Conservation (phyloP, 2,888 invertebrate genomes). For the Euplagia quadripunctaria region DNA sequence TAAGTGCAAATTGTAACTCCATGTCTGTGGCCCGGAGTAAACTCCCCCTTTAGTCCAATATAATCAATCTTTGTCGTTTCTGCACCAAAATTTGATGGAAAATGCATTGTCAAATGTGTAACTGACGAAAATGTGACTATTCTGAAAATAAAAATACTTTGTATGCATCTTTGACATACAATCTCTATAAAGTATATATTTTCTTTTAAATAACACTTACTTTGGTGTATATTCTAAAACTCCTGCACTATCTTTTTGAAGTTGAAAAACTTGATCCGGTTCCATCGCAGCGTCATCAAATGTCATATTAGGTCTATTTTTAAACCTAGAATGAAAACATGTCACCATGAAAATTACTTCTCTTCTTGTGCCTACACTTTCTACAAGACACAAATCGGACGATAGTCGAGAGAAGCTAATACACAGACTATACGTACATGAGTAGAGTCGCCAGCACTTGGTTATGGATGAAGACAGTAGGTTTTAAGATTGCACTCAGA, state of each 20-base stretch:
- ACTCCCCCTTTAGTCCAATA: constrained; percentile 98
- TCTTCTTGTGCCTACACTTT: neutral
- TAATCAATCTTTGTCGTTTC: constrained; percentile 96
- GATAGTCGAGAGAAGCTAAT: too few species aligned
- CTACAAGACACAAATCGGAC: neutral
- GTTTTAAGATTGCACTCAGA: too few species aligned
- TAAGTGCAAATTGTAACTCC: constrained; percentile 97
- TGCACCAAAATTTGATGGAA: constrained; percentile 95
- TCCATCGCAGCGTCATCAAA: constrained; percentile 94
- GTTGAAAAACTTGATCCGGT: constrained; percentile 96
- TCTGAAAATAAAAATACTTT: constrained; percentile 85
- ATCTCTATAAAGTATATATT: neutral
- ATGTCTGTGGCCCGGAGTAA: constrained; percentile 93
- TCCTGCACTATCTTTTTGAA: constrained; percentile 93
- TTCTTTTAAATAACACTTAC: constrained; percentile 83
- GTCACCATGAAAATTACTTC: neutral
- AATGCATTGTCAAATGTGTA: constrained; percentile 95
- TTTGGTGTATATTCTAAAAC: constrained; percentile 95
- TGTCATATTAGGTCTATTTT: constrained; percentile 97
- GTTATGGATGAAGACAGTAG: too few species aligned
- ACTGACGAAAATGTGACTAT: constrained; percentile 97
- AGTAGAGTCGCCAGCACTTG: too few species aligned
- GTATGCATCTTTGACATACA: too few species aligned
- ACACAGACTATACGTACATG: too few species aligned
- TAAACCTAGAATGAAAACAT: constrained; percentile 89